Conservation (phyloP, 2,113 vertebrate species). For the Geococcyx californianus region DNA sequence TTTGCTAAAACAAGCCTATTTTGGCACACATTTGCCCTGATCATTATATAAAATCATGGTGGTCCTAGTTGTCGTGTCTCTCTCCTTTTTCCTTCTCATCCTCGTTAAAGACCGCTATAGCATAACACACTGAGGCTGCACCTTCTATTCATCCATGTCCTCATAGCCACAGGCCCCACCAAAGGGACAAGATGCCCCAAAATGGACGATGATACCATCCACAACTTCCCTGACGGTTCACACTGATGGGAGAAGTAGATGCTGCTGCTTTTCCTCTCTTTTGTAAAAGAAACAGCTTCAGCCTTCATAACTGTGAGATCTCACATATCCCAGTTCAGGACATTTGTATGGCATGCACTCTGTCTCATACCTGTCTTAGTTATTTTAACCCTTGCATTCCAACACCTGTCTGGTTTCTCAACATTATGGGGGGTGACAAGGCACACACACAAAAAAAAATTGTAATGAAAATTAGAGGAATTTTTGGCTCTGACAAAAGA, state of each 20-base stretch:
- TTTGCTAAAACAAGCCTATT: not conserved
- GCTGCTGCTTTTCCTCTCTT: not conserved
- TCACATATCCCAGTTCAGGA: not conserved
- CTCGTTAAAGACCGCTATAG: not conserved
- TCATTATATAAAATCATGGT: not conserved
- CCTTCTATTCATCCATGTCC: not conserved
- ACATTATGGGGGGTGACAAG: not conserved
- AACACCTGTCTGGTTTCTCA: not conserved
- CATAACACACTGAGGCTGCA: not conserved
- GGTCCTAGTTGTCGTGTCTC: not conserved
- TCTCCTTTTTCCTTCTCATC: not conserved
- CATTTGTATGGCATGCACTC: not conserved
- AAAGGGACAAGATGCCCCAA: not conserved
- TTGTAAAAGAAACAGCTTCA: not conserved
- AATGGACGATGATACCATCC: not conserved
- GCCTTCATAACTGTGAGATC: not conserved
- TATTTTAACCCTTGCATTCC: not conserved
- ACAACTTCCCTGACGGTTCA: not conserved
- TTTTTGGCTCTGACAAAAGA: not conserved
- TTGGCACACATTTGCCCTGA: not conserved
- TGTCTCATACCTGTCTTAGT: not conserved
- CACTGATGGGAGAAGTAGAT: not conserved
- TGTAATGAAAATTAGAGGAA: not conserved
- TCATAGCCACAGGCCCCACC: not conserved
- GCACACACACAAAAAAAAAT: not conserved